Conservation (phyloP, 1,140 invertebrate genomes). For the Eubasilissa regina region DNA sequence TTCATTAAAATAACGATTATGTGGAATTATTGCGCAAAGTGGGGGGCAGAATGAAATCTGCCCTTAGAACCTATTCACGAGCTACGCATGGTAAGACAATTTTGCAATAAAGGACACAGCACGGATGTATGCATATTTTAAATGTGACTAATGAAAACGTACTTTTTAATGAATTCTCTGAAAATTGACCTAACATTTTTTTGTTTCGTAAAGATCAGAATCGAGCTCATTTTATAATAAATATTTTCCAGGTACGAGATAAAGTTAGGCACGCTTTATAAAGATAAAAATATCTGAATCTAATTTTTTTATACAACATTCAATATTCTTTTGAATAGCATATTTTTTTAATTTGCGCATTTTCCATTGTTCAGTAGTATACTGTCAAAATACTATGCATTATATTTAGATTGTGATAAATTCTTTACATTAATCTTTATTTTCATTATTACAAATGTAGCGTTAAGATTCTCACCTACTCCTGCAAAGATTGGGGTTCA, state of each 20-base stretch:
- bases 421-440: no score
- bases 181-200: not conserved
- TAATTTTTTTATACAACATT: no score
- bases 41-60: not conserved
- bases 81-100: not conserved
- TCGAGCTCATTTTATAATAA: not conserved
- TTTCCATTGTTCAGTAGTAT: no score
- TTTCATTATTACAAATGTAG: no score
- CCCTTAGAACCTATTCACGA: not conserved
- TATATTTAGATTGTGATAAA: no score
- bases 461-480: no score
- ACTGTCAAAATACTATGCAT: no score
- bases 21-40: slow-evolving; percentile 36
- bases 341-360: no score
- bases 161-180: not conserved
- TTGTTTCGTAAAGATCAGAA: not conserved
- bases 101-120: not conserved
- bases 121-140: not conserved
- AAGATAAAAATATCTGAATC: no score
- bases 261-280: no score
- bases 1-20: slow-evolving; percentile 56
- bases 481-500: no score
- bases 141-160: not conserved
- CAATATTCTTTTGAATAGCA: no score
- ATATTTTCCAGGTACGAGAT: not conserved